These are phyloP conservation scores for Zhuqinia jingwanae DNA, from an alignment of 2,888 invertebrate genomes.

Conservation along the genomic window DNA sequence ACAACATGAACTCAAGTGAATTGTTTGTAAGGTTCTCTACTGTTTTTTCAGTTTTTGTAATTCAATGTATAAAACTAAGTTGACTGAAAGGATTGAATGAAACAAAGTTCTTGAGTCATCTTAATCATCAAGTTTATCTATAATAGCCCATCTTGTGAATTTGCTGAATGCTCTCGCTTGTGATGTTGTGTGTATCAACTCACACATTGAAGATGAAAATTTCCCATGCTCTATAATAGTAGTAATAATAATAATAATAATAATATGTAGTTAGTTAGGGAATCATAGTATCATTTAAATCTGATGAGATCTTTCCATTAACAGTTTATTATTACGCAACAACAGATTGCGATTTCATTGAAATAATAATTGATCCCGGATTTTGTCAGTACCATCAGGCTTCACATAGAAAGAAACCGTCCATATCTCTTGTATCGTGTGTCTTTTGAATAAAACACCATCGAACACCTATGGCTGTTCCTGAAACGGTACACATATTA, in stretches of 20 bases:
- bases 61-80: conserved; percentile 24
- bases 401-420: too few species aligned
- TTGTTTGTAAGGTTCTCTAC: conserved; percentile 14
- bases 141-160: conserved; percentile 16
- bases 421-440: too few species aligned
- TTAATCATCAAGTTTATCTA: conserved; percentile 58
- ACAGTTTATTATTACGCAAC: conserved; percentile 20
- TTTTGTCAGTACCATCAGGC: too few species aligned
- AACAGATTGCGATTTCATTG: conserved; percentile 46
- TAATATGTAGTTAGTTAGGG: background rate
- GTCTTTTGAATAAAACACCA: too few species aligned
- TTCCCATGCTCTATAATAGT: conserved; percentile 56
- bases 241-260: too few species aligned
- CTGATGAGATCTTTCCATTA: conserved; percentile 39
- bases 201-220: background rate
- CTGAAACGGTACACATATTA: too few species aligned
- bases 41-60: conserved; percentile 5
- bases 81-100: conserved; percentile 54
- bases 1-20: conserved; percentile 11
- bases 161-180: background rate
- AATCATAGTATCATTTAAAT: too few species aligned
- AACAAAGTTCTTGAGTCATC: conserved; percentile 67
- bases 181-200: background rate
- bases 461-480: too few species aligned
- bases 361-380: conserved; percentile 34